Evolutionary conservation across 2,797 vertebrate species (phyloP).

Genomic region (Amblyraja radiata): DNA sequence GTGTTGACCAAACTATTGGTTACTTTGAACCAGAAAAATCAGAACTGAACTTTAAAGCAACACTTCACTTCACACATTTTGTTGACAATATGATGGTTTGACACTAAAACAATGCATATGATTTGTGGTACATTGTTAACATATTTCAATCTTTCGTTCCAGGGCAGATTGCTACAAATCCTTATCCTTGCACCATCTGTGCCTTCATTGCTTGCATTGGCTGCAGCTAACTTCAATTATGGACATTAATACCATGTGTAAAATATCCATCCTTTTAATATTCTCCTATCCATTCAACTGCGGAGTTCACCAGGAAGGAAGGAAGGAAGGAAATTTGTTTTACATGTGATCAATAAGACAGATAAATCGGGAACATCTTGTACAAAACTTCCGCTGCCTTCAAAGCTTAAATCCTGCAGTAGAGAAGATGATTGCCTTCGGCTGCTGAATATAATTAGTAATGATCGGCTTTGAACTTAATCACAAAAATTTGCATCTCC

Average conservation of each 20-base stretch:
- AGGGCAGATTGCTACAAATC: constrained; percentile 12
- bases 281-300: background rate
- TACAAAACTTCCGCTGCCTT: background rate
- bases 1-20: too few species aligned
- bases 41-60: too few species aligned
- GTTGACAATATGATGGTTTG: background rate
- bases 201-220: background rate
- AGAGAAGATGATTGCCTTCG: too few species aligned
- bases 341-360: background rate
- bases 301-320: background rate
- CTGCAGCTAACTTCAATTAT: background rate
- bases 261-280: too few species aligned
- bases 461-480: background rate
- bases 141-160: constrained; percentile 16
- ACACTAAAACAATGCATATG: background rate
- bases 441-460: background rate
- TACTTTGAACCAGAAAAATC: background rate
- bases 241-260: background rate
- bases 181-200: background rate
- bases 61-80: background rate
- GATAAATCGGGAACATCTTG: background rate
- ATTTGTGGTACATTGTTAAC: too few species aligned
- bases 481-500: background rate
- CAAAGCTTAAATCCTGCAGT: background rate
- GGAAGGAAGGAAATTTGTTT: background rate